These are phyloP conservation scores for Hirundo rustica DNA, from an alignment of 2,797 vertebrate species.

Conservation along the genomic window DNA sequence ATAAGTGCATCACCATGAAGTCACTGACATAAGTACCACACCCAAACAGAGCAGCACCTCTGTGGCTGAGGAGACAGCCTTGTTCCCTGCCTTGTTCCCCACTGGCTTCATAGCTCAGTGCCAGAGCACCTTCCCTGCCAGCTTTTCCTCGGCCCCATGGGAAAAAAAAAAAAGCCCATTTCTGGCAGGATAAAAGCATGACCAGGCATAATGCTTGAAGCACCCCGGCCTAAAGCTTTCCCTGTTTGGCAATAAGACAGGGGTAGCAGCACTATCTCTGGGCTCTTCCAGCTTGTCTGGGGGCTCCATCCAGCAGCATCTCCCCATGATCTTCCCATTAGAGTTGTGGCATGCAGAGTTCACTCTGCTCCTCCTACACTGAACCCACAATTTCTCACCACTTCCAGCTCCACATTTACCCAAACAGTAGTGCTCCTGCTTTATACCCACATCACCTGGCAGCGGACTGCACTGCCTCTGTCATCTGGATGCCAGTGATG, in stretches of 20 bases:
- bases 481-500: not conserved
- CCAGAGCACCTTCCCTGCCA: not conserved
- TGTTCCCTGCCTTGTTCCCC: not conserved
- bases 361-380: not conserved
- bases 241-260: not conserved
- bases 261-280: not conserved
- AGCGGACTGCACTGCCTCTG: not conserved
- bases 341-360: rapidly evolving
- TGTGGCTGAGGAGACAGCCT: rapidly evolving
- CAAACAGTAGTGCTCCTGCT: not conserved
- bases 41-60: not conserved
- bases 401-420: not conserved
- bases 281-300: not conserved
- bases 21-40: not conserved
- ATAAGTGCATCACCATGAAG: not conserved
- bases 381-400: not conserved
- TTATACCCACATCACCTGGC: not conserved
- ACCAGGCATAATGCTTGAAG: not conserved
- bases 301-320: not conserved
- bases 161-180: not conserved
- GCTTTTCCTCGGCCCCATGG: not conserved
- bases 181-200: not conserved
- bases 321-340: rapidly evolving
- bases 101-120: rapidly evolving
- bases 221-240: not conserved